phyloP scores from a whole-genome alignment of 2,888 invertebrate genomes.

The Apomyelois bistriatella region DNA sequence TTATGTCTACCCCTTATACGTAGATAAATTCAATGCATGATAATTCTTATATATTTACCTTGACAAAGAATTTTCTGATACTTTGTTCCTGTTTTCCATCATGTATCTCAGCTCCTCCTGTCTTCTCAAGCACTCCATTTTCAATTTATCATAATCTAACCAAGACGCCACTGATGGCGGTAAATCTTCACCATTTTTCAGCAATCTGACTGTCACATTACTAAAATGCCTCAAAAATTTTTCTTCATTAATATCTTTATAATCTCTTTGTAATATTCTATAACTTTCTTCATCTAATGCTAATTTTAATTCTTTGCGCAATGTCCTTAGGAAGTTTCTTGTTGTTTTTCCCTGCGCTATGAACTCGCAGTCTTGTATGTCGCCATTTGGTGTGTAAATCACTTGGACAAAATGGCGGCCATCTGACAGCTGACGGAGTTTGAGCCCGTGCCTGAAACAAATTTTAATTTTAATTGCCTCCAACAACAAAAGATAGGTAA shows the following conservation, averaged over 20 bases:
- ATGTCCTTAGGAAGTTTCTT: conserved; percentile 78
- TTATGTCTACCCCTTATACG: no score
- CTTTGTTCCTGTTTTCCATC: conserved; percentile 56
- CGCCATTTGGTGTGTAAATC: conserved; percentile 81
- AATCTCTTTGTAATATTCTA: conserved; percentile 44
- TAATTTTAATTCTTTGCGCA: conserved; percentile 78
- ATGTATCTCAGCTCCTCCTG: conserved; percentile 63
- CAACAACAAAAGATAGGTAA: no score
- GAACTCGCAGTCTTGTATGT: conserved; percentile 84
- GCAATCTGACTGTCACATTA: conserved; percentile 78
- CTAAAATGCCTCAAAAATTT: conserved; percentile 63
- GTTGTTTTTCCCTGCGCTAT: conserved; percentile 77
- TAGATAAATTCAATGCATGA: no score
- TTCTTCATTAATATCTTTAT: conserved; percentile 39
- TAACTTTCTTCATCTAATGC: conserved; percentile 62
- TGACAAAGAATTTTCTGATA: conserved; percentile 44
- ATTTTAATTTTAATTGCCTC: neutral
- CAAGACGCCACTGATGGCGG: conserved; percentile 75
- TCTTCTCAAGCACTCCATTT: conserved; percentile 73
- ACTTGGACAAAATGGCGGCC: conserved; percentile 84
- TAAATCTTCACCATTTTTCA: conserved; percentile 67
- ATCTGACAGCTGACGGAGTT: conserved; percentile 84
- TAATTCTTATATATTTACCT: conserved; percentile 46
- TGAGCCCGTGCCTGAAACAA: conserved; percentile 77
- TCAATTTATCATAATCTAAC: conserved; percentile 80